Base-by-base conservation (phyloP, 2,797 vertebrate species). In the Falco biarmicus region DNA sequence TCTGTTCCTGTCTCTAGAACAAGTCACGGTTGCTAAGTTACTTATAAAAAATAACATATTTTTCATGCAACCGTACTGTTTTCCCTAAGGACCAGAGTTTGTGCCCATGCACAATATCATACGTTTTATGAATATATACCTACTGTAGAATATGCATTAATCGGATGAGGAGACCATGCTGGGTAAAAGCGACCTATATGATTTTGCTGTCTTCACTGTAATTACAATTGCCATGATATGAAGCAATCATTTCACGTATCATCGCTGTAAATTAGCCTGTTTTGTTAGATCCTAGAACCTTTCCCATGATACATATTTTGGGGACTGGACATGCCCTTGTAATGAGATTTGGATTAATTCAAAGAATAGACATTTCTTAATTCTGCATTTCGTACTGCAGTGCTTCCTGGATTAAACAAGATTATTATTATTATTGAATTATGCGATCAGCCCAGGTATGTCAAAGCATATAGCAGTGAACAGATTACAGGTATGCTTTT, bases 21-120 rank as follows among this genome's bases (percentile, higher is more conserved):
- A 93, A 78, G 32, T 59, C 17, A 15, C 34, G 29, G 79, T 88
- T 93, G 69, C 89, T 93, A 91, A 75, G 69, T 84, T 88, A 92
- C 61, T 77, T 57, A 21, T 34, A 53, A 81, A 92, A 95, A 53
- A 18, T 4, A 43, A 28, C 31, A 24, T 32, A 22, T 22, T 83
- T 69, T 64, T 81, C 31, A 24, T 51, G 26, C 28, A 78, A 57
- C 20, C 60, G 20, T 1, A 1, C 15, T 78, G 9, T 64, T 78
- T 71, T 57, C 50, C 26, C 21, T 68, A 34, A 10, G 32, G 32
- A 89, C 19, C 1, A 60, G 48, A 34, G 15, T 73, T 84, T 71
- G 22, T 37, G 22, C 22, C 25, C 43, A 26, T 66, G 37, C 8
- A 47, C 21, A 54, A 6, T 39, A 61, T 65, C 13, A 20, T 41